Base-by-base conservation (phyloP, 2,797 vertebrate genomes). In the Telmatherina bonti region DNA sequence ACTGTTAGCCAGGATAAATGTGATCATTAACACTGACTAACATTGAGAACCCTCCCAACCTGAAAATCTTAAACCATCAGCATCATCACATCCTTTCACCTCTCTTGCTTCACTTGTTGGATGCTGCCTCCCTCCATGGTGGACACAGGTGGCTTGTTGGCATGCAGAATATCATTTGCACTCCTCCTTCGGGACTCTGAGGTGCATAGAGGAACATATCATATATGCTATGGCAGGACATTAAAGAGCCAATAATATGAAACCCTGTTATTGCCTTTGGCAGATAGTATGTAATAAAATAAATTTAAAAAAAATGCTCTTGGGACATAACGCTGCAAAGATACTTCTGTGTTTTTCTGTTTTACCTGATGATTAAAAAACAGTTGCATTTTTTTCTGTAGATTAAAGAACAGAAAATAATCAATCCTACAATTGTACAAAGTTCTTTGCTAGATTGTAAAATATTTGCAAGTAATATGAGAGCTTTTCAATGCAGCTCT, bases 21-120 rank as follows among this genome's bases (percentile, higher is more conserved):
- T n/a, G 68, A 74, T 77, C 76, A 87, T 85, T 86, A 90, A 76
- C 81, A 22, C 65, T 9, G 68, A 79, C 65, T 63, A n/a, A n/a
- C 65, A 82, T 72, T 3, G 45, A 63, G 49, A 66, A 38, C 53
- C 51, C 43, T 58, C 60, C 45, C 53, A 47, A 47, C 33, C 53
- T 29, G 13, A 83, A 69, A 70, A 45, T 24, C 67, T 51, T 38
- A 65, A 77, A 78, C 76, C 66, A 74, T 71, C 82, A 59, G 3
- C 30, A 31, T 59, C 64, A 53, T 59, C 71, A 51, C 70, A 24
- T 11, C 51, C 7, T 26, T 7, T 33, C 58, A 9, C 31, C 47
- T 26, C 5, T 30, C 43, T 51, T 51, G 16, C 53, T 16, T 27
- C 54, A 62, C 56, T 70, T 16, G 8, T 33, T 49, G 63, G 53